phyloP scores from a whole-genome alignment of 2,113 vertebrate species.

The Antigone vipio region DNA sequence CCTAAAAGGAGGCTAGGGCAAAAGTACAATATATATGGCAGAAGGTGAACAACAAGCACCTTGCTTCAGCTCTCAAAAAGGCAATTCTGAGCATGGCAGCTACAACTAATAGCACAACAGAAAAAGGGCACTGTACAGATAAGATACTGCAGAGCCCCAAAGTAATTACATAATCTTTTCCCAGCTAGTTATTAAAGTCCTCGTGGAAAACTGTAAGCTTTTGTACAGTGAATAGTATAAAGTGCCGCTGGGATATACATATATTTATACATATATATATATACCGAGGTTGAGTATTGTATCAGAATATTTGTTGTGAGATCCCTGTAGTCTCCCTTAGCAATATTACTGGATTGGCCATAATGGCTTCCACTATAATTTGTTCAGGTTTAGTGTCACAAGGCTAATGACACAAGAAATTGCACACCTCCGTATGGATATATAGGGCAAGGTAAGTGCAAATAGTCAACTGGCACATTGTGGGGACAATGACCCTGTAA shows the following conservation, averaged over 20 bases:
- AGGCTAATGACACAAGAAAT: constrained; percentile 91
- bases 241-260: constrained; percentile 97
- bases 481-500: constrained; percentile 99
- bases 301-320: constrained; percentile 87
- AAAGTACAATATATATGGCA: constrained; percentile 88
- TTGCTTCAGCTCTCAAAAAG: constrained; percentile 92
- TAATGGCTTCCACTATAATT: constrained; percentile 76
- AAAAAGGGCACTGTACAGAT: constrained; percentile 81
- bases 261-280: constrained; percentile 88
- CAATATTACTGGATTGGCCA: constrained; percentile 78
- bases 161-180: constrained; percentile 80
- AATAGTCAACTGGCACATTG: constrained; percentile 99
- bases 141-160: constrained; percentile 80
- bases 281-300: constrained; percentile 91
- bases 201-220: constrained; percentile 84
- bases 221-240: constrained; percentile 99
- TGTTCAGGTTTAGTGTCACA: constrained; percentile 86
- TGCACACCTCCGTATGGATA: constrained; percentile 94
- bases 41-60: constrained; percentile 89
- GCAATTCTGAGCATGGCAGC: constrained; percentile 93
- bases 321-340: constrained; percentile 92
- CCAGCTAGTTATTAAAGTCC: constrained; percentile 82
- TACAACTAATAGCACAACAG: constrained; percentile 89
- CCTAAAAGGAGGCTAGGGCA: constrained; percentile 83
- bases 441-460: constrained; percentile 96